Conservation (phyloP, 2,797 vertebrate genomes). For the Uromys caudimaculatus region DNA sequence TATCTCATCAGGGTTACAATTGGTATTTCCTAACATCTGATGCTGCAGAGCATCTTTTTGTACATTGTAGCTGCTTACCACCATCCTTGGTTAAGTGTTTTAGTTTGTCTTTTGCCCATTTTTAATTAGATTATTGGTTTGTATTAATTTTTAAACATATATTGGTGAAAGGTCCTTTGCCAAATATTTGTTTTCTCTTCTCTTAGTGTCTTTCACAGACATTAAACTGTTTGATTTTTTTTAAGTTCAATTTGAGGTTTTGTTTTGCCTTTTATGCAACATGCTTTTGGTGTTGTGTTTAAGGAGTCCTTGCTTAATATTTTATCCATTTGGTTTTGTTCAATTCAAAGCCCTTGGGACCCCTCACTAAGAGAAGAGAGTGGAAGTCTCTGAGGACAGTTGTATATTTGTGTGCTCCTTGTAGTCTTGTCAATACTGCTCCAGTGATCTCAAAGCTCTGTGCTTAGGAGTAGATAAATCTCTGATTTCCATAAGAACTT, state of each 20-base stretch:
- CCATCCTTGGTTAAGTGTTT: background rate
- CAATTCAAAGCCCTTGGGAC: constrained; percentile 14
- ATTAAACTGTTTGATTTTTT: constrained; percentile 42
- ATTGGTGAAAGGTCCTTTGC: background rate
- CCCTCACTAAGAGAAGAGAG: background rate
- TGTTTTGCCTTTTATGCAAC: constrained; percentile 13
- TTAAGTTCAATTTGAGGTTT: constrained; percentile 7
- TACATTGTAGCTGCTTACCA: background rate
- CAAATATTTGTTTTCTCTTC: constrained; percentile 49
- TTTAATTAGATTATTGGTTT: constrained; percentile 44
- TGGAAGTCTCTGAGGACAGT: background rate
- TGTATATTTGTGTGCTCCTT: background rate
- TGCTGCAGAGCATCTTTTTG: constrained; percentile 12
- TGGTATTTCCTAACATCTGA: constrained; percentile 24
- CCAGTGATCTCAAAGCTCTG: constrained; percentile 26
- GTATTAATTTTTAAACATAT: background rate
- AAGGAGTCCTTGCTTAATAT: constrained; percentile 47
- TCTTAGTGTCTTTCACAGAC: background rate
- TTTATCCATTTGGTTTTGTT: background rate
- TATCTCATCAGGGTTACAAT: background rate
- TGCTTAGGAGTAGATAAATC: background rate
- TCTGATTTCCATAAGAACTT: background rate
- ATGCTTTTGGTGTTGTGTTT: constrained; percentile 11
- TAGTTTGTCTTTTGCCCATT: background rate
- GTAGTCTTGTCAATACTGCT: background rate